Percentiles rank a stretch among this genome's conserved stretches.
phyloP scores from a whole-genome alignment of 2,113 vertebrate genomes.

The Lota lota region DNA sequence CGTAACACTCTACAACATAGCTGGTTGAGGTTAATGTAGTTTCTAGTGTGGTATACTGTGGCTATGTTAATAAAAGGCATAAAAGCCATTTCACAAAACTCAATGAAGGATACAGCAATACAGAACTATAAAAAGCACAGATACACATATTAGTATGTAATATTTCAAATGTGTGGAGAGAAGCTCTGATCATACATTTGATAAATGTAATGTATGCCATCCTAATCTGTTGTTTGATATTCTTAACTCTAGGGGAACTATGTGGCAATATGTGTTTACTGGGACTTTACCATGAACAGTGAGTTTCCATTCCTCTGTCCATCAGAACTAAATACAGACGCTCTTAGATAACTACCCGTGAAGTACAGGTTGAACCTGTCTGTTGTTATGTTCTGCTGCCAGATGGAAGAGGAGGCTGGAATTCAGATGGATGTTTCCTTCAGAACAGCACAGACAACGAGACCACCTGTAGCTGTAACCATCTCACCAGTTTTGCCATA shows the following conservation, averaged over 20 bases:
- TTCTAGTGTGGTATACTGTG: no score
- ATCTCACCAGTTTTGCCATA: constrained; percentile 93
- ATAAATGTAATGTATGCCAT: neutral
- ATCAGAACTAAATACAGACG: neutral
- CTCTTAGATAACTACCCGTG: neutral
- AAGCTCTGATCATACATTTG: neutral
- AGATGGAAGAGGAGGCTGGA: constrained; percentile 88
- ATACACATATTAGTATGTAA: no score
- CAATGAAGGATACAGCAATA: no score
- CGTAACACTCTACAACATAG: no score
- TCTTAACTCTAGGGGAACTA: constrained; percentile 69
- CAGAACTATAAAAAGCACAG: no score
- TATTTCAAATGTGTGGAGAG: neutral
- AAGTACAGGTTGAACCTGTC: neutral
- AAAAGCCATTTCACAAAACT: no score
- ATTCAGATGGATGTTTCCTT: constrained; percentile 77
- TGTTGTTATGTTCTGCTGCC: constrained; percentile 14
- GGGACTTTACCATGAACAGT: constrained; percentile 86
- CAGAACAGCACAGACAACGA: constrained; percentile 72
- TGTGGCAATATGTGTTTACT: constrained; percentile 81
- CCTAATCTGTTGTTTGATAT: constrained; percentile 22
- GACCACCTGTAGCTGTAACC: constrained; percentile 87
- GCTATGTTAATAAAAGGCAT: no score
- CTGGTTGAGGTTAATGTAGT: no score
- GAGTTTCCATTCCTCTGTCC: constrained; percentile 41